These are phyloP conservation scores for Neotragus moschatus DNA, from an alignment of 2,113 vertebrate species.

Conservation along the genomic window DNA sequence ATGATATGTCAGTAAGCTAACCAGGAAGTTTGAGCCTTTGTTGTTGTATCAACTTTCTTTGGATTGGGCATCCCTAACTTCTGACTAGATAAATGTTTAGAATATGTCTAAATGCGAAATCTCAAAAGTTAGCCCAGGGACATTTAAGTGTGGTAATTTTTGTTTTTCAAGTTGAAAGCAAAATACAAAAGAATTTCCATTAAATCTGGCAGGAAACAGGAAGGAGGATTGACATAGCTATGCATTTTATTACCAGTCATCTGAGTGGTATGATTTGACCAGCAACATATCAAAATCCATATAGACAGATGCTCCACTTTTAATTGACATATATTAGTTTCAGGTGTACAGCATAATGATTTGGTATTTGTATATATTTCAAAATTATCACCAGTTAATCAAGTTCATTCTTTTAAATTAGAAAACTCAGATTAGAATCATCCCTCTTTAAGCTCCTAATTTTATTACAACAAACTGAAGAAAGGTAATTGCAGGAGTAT, in stretches of 20 bases:
- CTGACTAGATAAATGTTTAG: conserved; percentile 13
- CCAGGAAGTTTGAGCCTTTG: not conserved
- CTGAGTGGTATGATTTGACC: not conserved
- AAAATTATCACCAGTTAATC: not conserved
- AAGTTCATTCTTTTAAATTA: not conserved
- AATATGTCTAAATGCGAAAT: not conserved
- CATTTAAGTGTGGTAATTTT: not conserved
- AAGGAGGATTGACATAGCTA: not conserved
- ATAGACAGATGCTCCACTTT: not conserved
- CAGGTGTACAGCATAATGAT: not conserved
- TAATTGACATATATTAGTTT: not conserved
- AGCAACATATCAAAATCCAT: not conserved
- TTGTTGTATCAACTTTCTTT: not conserved
- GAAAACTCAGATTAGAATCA: not conserved
- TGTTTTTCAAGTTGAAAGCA: not conserved
- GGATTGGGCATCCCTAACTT: not conserved
- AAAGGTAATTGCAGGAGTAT: not conserved
- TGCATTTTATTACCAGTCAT: not conserved
- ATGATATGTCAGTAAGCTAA: not conserved
- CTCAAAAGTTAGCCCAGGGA: not conserved
- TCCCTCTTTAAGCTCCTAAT: not conserved
- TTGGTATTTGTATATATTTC: not conserved
- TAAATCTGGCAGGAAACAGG: not conserved
- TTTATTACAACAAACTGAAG: not conserved
- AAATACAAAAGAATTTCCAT: not conserved